Evolutionary conservation across 2,113 vertebrate species (phyloP), one percentile per base, ranked within the genome.

Genomic region (Syrmaticus mikado): DNA sequence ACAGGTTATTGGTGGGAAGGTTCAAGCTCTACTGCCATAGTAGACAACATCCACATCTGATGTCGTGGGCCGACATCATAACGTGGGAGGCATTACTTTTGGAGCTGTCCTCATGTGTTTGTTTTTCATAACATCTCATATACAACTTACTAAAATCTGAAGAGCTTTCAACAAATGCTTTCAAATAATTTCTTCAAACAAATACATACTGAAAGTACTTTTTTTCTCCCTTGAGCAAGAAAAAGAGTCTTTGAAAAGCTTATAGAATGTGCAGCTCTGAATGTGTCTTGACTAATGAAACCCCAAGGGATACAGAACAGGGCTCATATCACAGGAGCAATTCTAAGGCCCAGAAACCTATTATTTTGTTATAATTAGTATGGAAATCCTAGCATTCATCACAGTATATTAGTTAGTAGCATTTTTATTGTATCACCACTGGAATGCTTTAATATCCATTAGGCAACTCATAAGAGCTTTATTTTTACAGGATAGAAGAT

Each of bases 261-360:
- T 90, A n/a, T 77, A 10, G 46, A 71, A 46, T 68, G 74, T 57
- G 30, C 43, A 90, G 38, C 15, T 46, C n/a, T 67, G 40, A 88
- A 83, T 57, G 16, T 64, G 27, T 36, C 73, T 92, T 75, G 55
- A 89, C 93, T 89, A 89, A 72, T 40, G 48, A 86, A 92, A 95
- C 8, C 70, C 43, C 48, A 84, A 72, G 73, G 66, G 86, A 68
- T 67, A 13, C 16, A 20, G 52, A 90, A 60, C 25, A 55, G 55
- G 57, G 13, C 25, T 76, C 0, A 0, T 72, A 60, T 61, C 80
- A 81, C 22, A 72, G 43, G 52, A 92, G 52, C 20, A 75, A 52
- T 34, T 68, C 6, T 20, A 82, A 90, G 15, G 46, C 52, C 17
- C 64, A 53, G 40, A 75, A 82, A 17, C 22, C 40, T 57, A 24